These are phyloP conservation scores for Leucopternis melanops DNA, from an alignment of 2,113 vertebrate species.

Conservation along the genomic window DNA sequence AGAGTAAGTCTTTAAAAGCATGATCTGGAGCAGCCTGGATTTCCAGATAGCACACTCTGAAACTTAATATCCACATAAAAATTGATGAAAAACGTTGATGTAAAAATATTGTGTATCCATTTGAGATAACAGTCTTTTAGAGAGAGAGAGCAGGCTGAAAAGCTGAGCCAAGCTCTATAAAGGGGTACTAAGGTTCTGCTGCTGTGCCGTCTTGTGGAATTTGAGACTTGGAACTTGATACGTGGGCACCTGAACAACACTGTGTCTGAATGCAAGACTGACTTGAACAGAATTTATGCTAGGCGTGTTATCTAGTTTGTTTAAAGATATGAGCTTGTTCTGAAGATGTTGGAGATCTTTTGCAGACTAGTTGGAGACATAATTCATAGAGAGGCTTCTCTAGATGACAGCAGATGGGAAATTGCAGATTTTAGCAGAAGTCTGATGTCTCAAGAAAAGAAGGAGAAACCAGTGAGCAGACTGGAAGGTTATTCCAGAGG, in stretches of 20 bases:
- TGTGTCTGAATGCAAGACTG: rapidly evolving
- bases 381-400: background rate
- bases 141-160: background rate
- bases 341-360: background rate
- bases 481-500: background rate
- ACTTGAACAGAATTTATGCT: background rate
- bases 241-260: background rate
- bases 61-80: constrained; percentile 18
- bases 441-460: background rate
- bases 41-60: background rate
- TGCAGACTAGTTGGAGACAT: background rate
- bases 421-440: background rate
- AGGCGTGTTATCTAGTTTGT: background rate
- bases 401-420: background rate
- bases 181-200: background rate
- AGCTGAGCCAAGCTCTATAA: background rate
- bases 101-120: background rate
- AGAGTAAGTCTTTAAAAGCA: background rate
- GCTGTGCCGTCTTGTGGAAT: background rate
- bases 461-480: background rate
- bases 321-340: background rate
- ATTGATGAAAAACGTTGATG: background rate
- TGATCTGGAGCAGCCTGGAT: background rate
- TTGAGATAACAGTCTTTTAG: background rate
- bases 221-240: background rate